Percentiles rank a stretch among this genome's conserved stretches.
Conservation (phyloP, 1,140 invertebrate species). For the Drosophila albomicans region DNA sequence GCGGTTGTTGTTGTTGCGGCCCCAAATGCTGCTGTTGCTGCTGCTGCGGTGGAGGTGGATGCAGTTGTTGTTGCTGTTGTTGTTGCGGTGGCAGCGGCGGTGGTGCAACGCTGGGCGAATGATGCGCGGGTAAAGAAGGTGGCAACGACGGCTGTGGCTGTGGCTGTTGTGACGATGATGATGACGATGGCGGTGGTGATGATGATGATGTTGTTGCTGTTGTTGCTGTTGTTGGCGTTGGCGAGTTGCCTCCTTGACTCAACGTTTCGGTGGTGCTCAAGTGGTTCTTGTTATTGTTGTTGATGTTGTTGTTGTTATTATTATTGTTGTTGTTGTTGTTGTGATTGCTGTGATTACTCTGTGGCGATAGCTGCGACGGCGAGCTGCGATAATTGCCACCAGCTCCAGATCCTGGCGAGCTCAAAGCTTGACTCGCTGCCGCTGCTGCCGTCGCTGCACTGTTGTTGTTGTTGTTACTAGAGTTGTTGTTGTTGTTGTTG, state of each 20-base stretch:
- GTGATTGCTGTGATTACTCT: constrained; percentile 68
- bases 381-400: constrained; percentile 44
- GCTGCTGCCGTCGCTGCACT: constrained; percentile 44
- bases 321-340: constrained; percentile 55
- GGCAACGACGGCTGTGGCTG: constrained; percentile 35
- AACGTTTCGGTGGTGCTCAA: constrained; percentile 22
- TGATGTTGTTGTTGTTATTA: constrained; percentile 61
- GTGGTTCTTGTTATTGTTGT: constrained; percentile 54
- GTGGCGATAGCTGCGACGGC: constrained; percentile 66
- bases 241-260: constrained; percentile 25
- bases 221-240: constrained; percentile 40
- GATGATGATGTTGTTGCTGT: constrained; percentile 32
- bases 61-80: constrained; percentile 39
- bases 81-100: constrained; percentile 25
- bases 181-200: constrained; percentile 34
- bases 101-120: constrained; percentile 59
- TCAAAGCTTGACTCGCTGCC: constrained; percentile 56
- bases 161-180: constrained; percentile 31
- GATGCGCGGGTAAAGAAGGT: constrained; percentile 56
- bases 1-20: constrained; percentile 85
- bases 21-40: constrained; percentile 61
- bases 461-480: constrained; percentile 40
- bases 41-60: constrained; percentile 24
- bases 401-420: constrained; percentile 42
- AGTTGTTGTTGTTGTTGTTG: constrained; percentile 45